Percentiles rank a stretch among this genome's conserved stretches.
Conservation (phyloP, 2,797 vertebrate species). For the Myotis planiceps region DNA sequence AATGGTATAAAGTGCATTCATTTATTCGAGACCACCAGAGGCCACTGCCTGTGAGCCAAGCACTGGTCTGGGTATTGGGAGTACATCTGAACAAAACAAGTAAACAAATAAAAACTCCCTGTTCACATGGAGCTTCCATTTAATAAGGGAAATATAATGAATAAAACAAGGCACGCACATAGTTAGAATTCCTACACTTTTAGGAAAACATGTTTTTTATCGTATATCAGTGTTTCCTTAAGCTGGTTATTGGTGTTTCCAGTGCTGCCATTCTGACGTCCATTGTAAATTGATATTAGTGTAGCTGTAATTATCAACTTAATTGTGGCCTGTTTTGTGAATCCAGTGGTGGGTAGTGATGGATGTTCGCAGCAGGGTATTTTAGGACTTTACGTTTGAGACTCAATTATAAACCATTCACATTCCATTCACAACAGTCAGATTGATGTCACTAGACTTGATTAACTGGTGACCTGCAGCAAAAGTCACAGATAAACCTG, state of each 20-base stretch:
- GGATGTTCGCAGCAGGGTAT: not conserved
- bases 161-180: not conserved
- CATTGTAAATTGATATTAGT: not conserved
- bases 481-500: not conserved
- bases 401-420: not conserved
- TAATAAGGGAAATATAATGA: not conserved
- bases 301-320: not conserved
- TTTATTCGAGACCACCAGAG: not conserved
- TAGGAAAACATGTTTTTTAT: not conserved
- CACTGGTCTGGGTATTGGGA: not conserved
- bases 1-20: not conserved
- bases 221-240: not conserved
- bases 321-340: not conserved
- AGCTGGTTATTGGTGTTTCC: not conserved
- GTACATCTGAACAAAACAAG: not conserved
- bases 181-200: not conserved
- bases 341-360: not conserved
- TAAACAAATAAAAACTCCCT: not conserved
- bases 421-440: not conserved
- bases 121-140: not conserved
- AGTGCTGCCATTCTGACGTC: not conserved
- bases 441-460: not conserved
- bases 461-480: not conserved
- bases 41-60: not conserved
- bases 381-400: not conserved